phyloP scores from a whole-genome alignment of 1,140 invertebrate species.

The Drosophila mojavensis region DNA sequence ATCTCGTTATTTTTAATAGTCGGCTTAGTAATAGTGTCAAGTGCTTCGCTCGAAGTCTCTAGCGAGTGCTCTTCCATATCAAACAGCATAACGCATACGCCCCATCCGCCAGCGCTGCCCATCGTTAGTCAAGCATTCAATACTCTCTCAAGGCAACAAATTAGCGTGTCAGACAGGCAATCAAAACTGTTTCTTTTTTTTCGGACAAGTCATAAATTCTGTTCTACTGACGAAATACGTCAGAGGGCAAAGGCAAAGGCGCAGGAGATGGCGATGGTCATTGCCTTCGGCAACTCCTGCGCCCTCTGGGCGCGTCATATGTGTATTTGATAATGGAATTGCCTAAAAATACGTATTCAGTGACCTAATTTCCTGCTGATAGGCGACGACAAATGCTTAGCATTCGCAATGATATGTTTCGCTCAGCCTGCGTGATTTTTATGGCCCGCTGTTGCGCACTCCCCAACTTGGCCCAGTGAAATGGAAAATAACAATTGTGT shows the following conservation, averaged over 20 bases:
- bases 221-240: constrained; percentile 7
- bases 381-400: constrained; percentile 58
- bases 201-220: constrained; percentile 9
- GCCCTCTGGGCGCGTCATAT: constrained; percentile 18
- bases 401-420: constrained; percentile 49
- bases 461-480: constrained; percentile 48
- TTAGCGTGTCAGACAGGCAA: constrained; percentile 39
- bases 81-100: constrained; percentile 7
- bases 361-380: constrained; percentile 76
- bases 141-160: constrained; percentile 24
- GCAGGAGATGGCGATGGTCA: neutral
- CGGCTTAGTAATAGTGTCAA: neutral
- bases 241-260: neutral
- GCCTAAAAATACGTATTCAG: constrained; percentile 71
- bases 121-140: neutral
- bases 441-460: constrained; percentile 60
- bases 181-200: constrained; percentile 16
- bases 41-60: neutral
- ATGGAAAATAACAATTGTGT: constrained; percentile 67
- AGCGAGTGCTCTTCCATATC: neutral
- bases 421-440: constrained; percentile 65
- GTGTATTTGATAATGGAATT: constrained; percentile 4
- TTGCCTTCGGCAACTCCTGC: neutral
- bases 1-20: neutral
- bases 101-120: neutral